Evolutionary conservation across 2,888 invertebrate species (phyloP).

Genomic region (Drosophila incognita): DNA sequence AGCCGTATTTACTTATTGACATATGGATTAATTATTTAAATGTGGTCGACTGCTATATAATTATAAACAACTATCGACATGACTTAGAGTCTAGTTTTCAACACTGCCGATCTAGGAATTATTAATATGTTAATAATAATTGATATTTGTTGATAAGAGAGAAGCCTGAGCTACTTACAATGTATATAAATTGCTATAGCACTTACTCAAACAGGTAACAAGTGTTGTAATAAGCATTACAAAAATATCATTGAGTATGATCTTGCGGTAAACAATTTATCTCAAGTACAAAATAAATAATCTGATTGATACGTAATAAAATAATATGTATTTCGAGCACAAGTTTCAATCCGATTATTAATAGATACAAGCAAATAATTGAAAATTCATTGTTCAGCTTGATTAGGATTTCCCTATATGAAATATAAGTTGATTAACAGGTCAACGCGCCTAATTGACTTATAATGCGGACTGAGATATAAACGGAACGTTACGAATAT

Average conservation of each 20-base stretch:
- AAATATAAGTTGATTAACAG: slow-evolving; percentile 11
- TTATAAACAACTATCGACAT: slow-evolving; percentile 2
- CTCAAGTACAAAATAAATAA: slow-evolving; percentile 1
- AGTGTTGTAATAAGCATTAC: background rate
- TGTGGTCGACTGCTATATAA: slow-evolving; percentile 8
- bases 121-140: slow-evolving; percentile 11
- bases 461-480: background rate
- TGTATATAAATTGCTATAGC: background rate
- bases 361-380: background rate
- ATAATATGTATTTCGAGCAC: background rate
- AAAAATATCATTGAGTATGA: slow-evolving; percentile 4
- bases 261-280: background rate
- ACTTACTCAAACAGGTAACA: background rate
- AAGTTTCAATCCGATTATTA: background rate
- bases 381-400: background rate
- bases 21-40: slow-evolving; percentile 1
- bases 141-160: background rate
- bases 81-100: slow-evolving; percentile 14
- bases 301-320: background rate
- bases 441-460: slow-evolving; percentile 26
- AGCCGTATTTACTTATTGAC: slow-evolving; percentile 16
- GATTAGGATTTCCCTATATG: slow-evolving; percentile 2
- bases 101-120: background rate
- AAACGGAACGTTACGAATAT: slow-evolving; percentile 25
- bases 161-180: background rate